Evolutionary conservation across 2,113 vertebrate species (phyloP), one percentile per base, ranked within the genome.

Genomic region (Sylvietta virens): DNA sequence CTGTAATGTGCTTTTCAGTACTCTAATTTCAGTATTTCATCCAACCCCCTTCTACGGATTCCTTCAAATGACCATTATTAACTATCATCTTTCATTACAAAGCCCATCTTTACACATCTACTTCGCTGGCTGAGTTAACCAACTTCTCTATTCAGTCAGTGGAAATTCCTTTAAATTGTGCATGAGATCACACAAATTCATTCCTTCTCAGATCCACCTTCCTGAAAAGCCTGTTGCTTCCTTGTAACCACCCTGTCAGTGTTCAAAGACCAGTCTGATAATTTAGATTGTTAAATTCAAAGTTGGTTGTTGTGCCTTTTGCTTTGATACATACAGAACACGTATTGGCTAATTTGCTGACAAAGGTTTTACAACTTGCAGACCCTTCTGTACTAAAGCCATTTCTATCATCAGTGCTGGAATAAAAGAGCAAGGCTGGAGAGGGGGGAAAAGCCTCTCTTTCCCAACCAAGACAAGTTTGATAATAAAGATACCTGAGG

Each of bases 21-120:
- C 51, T 81, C 27, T 47, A 47, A 66, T 92, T 81, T 62, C 71
- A 90, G 37, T 57, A 73, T 76, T 90, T 84, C 7, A 15, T 76
- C 64, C 35, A 90, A 64, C 44, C 31, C 17, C 73, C 66, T 95
- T 85, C 81, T n/a, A 48, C 26, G 42, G 39, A 81, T 88, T 69
- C 45, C 57, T 81, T 72, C 62, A 90, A 91, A 91, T 44, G 23
- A 78, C 74, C 78, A 84, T 61, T 87, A 89, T 80, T 67, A 87
- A 56, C 80, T 57, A 77, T 28, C 24, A 4, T 48, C 72, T 80
- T 94, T 88, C 33, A 48, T 80, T 72, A 60, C 20, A 88, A 93
- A 92, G 77, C 56, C 45, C 45, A 42, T 79, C 31, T 83, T 76
- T 81, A 81, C 51, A 84, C 51, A 74, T 20, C 60, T 86, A 8